Base-by-base conservation (phyloP, 2,888 invertebrate species). In the Sinodicranocentrus sp. region DNA sequence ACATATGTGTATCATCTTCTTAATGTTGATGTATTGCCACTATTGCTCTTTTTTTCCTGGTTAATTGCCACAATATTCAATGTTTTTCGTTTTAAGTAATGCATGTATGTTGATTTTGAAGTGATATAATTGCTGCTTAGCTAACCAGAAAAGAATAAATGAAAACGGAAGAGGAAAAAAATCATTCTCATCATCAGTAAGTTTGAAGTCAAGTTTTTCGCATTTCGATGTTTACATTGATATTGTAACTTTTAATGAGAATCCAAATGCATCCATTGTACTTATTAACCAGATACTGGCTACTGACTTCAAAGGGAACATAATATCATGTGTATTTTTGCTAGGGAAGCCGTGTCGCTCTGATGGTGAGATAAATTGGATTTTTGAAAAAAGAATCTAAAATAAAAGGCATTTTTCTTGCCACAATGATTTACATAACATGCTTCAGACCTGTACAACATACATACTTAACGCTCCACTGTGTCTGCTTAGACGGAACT, bases 241-340 rank as follows among this genome's bases (percentile, higher is more conserved):
- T 68, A 77, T 67, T 77, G 68, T 59, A 68, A 68, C 43, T 68
- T 77, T 77, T 77, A 77, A 77, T 77, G 77, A 77, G 77, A 77
- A 77, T 67, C 57, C 67, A 77, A 77, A 77, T 57, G 26, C 67
- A 54, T 65, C 28, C 61, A 61, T 61, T 61, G 61, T 28, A 33
- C 5, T 48, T 48, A 13, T n/a, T 33, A 33, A 33, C 5, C 10
- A 33, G 33, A 33, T 33, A 33, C 33, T 6, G 33, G 10, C 3
- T 33, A n/a, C 33, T 33, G 10, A 33, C 33, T n/a, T n/a, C n/a
- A n/a, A n/a, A 57, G 15, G 25, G 33, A 25, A 25, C 25, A 15
- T n/a, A 33, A 15, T 8, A 23, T 28, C 10, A 15, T 61, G 33
- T 10, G 10, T 33, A 33, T 61, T 61, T 61, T 28, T 17, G 28